Conservation (phyloP, 2,888 invertebrate species). For the Galerucella calmariensis region DNA sequence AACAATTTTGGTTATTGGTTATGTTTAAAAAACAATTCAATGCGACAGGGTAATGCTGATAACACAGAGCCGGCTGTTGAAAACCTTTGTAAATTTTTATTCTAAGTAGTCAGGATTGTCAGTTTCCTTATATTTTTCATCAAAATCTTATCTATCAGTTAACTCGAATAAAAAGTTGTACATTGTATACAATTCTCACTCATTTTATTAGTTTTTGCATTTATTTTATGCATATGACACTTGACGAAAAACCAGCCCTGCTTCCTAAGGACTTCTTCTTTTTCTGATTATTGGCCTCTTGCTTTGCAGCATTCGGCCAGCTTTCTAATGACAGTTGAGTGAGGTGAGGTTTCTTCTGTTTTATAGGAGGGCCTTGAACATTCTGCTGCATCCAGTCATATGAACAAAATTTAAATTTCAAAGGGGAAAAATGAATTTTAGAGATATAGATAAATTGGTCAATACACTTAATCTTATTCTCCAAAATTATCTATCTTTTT, state of each 20-base stretch:
- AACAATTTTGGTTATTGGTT: slow-evolving; percentile 5
- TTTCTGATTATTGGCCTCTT: no score
- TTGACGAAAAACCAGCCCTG: not conserved
- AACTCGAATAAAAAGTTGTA: not conserved
- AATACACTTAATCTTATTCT: no score
- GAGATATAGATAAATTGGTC: no score
- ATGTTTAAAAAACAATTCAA: not conserved
- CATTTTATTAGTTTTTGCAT: not conserved
- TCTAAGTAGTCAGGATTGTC: not conserved
- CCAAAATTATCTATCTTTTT: no score
- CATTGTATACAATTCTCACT: not conserved
- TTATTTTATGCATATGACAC: not conserved
- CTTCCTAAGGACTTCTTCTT: no score
- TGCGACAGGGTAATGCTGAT: not conserved
- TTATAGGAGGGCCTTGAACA: not conserved
- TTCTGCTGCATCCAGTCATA: not conserved
- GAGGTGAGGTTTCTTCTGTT: no score
- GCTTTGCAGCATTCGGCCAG: not conserved
- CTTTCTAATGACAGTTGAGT: no score
- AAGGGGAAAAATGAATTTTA: no score
- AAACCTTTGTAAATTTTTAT: not conserved
- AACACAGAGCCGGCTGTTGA: not conserved
- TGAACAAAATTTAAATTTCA: no score
- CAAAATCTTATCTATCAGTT: not conserved
- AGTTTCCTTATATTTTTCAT: not conserved